Evolutionary conservation across 1,140 invertebrate genomes (phyloP).

Genomic region (Drosophila bocki): DNA sequence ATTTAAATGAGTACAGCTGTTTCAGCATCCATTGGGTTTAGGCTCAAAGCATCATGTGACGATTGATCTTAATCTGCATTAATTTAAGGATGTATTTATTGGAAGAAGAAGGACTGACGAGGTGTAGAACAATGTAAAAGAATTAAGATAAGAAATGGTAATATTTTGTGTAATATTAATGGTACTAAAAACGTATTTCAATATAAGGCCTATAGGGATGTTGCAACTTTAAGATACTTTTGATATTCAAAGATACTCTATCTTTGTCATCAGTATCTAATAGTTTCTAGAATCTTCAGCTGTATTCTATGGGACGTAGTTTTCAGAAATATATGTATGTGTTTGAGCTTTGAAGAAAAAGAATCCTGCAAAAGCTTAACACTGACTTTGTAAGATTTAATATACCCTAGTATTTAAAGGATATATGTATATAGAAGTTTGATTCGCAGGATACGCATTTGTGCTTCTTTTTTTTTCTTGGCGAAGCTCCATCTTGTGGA

Average conservation of each 20-base stretch:
- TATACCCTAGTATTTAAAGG: not conserved
- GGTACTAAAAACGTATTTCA: not conserved
- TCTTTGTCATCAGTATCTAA: not conserved
- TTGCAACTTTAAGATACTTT: not conserved
- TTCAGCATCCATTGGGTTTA: not conserved
- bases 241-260: too few relatives aligned
- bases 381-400: not conserved
- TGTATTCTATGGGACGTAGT: not conserved
- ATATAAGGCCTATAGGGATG: not conserved
- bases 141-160: not conserved
- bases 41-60: not conserved
- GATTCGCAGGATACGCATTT: conserved; percentile 11
- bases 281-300: not conserved
- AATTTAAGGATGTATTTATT: not conserved
- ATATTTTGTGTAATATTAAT: not conserved
- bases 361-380: not conserved
- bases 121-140: not conserved
- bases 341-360: not conserved
- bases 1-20: not conserved
- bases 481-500: conserved; percentile 22
- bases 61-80: not conserved
- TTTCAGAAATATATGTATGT: not conserved
- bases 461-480: conserved; percentile 4
- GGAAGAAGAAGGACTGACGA: not conserved
- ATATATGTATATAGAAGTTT: not conserved